Evolutionary conservation across 2,113 vertebrate species (phyloP), one percentile per base, ranked within the genome.

Genomic region (Isichthys henryi): DNA sequence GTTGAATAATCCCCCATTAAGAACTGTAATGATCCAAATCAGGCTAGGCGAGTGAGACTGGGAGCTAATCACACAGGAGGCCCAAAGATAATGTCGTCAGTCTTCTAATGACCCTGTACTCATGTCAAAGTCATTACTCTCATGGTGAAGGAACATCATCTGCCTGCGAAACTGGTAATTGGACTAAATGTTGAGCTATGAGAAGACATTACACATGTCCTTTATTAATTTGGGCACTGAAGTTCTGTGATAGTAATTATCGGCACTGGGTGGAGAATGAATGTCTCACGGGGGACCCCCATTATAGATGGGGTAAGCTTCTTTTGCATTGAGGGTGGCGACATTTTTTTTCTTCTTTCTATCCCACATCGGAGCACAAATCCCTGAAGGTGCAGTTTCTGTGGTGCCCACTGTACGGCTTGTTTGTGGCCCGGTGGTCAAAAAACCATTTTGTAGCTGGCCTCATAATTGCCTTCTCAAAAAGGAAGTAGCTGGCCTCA

Each of bases 181-280:
- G 95, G 94, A 95, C 95, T 93, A 96, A 96, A 96, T 95, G 95
- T 95, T 96, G 96, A 96, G 95, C 95, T 95, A 96, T 96, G 96
- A 94, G 94, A 92, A 93, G 91, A 95, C 95, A 96, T 96, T 96
- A 95, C 94, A 96, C 94, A 95, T 93, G 96, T 95, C 95, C 93
- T 92, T 94, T 94, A 94, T 96, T 96, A 94, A 96, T 96, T 96
- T 93, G 92, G 92, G 91, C 92, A 93, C 93, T 93, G 95, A 92
- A 94, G 92, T 96, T 96, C 95, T 96, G 94, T 94, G 94, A 92
- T 94, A 93, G 94, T 96, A 96, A 96, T 96, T 96, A 96, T 95
- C 94, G 92, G 93, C 94, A 91, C 93, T 91, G 91, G 84, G 92
- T 90, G 90, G 66, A 91, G 88, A 62, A 88, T 92, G 58, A 86